Base-by-base conservation (phyloP, 2,113 vertebrate species). In the Phoxinus phoxinus region DNA sequence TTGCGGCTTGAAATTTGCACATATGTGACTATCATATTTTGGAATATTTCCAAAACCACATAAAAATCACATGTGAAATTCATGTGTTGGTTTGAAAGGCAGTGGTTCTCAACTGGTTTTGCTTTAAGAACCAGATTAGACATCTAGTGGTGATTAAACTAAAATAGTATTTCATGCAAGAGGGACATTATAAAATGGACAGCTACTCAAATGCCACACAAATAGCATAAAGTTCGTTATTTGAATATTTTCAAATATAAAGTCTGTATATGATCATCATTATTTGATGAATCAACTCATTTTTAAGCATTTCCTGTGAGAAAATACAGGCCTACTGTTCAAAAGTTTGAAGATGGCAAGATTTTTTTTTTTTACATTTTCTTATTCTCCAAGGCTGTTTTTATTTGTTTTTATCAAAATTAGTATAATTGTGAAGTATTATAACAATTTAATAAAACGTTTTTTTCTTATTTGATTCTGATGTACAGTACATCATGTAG, bases 41-140 rank as follows among this genome's bases (percentile, higher is more conserved):
- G 23, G 23, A 73, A 73, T 23, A 46, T 46, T 44, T 41, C 23
- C 23, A 25, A 73, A 17, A 46, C 41, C 71, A 74, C 41, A 48
- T 74, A 46, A 74, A 73, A 27, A 46, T 27, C 71, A 46, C 21
- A 41, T 72, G 9, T 72, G 69, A 72, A 72, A 72, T 41, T 72
- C 19, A 72, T 41, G 69, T 21, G 23, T 41, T 23, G 21, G 11
- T 72, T 13, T 44, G 21, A 25, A 12, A 46, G 23, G 37, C 11
- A 41, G 71, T 46, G 21, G 32, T 71, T 71, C 19, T 37, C 35
- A 41, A 37, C 32, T 37, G 37, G 41, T 46, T 73, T 46, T 17
- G 37, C 71, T 73, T 73, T n/a, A 46, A 46, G n/a, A 25, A 44
- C n/a, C 41, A 15, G n/a, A 73, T 25, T 73, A 46, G 23, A 73